Evolutionary conservation across 2,888 invertebrate species (phyloP).

Genomic region (Zele albiditarsus): DNA sequence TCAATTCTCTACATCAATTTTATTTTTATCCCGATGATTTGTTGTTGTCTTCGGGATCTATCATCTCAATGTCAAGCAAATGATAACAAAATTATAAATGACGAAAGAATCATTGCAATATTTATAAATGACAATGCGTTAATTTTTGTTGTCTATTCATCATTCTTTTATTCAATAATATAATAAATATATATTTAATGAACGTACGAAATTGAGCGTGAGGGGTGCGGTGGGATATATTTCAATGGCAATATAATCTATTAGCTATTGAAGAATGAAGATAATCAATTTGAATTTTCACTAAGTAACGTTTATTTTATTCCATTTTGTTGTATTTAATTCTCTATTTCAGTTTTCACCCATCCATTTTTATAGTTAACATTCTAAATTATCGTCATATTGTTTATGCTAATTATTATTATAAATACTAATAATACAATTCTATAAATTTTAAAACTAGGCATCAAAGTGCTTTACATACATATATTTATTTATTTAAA

Average conservation of each 20-base stretch:
- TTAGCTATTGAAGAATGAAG: not conserved
- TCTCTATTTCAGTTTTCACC: not conserved
- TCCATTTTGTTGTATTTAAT: not conserved
- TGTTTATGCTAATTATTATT: not conserved
- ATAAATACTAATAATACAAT: not conserved
- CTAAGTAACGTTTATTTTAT: not conserved
- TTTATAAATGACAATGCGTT: too few species aligned
- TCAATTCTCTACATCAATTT: too few species aligned
- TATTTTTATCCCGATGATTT: too few species aligned
- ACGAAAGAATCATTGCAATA: too few species aligned
- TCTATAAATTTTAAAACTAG: slow-evolving; percentile 6
- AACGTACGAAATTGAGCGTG: not conserved
- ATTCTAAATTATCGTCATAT: not conserved
- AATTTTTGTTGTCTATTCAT: not conserved
- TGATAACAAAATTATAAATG: not conserved
- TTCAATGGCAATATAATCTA: not conserved
- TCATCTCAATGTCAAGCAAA: not conserved
- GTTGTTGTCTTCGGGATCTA: too few species aligned
- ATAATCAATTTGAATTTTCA: not conserved
- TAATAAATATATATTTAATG: slow-evolving; percentile 16
- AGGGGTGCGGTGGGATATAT: too few species aligned
- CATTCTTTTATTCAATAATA: slow-evolving; percentile 5
- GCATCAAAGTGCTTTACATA: not conserved
- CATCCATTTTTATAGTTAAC: not conserved
- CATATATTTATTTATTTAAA: slow-evolving; percentile 1